Evolutionary conservation across 2,797 vertebrate genomes (phyloP).

Genomic region (Dallia pectoralis): DNA sequence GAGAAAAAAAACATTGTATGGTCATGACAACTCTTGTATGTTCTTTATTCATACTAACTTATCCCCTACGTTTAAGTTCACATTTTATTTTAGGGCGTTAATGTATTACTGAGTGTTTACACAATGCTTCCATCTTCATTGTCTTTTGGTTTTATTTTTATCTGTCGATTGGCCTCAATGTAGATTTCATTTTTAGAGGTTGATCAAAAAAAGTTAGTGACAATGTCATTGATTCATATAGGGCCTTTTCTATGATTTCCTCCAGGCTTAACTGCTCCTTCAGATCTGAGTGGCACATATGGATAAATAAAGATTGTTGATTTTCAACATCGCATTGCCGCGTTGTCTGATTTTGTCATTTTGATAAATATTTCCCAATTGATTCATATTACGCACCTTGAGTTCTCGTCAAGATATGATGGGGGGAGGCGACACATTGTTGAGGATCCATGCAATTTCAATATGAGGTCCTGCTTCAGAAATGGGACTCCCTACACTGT

Average conservation of each 20-base stretch:
- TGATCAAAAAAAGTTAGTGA: constrained; percentile 57
- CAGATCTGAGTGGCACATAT: constrained; percentile 77
- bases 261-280: constrained; percentile 74
- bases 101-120: constrained; percentile 77
- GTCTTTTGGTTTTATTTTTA: constrained; percentile 69
- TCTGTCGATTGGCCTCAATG: constrained; percentile 73
- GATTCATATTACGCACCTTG: not conserved
- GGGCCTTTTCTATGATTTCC: constrained; percentile 66
- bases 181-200: constrained; percentile 56
- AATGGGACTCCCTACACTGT: too few species aligned
- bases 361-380: not conserved
- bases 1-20: constrained; percentile 57
- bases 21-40: constrained; percentile 65
- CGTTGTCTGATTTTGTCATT: not conserved
- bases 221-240: constrained; percentile 75
- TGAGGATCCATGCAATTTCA: not conserved
- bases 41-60: constrained; percentile 75
- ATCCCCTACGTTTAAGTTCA: constrained; percentile 74
- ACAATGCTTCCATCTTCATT: constrained; percentile 72
- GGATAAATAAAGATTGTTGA: constrained; percentile 86
- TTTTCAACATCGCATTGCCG: constrained; percentile 51
- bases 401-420: not conserved
- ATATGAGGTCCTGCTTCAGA: not conserved
- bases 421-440: not conserved
- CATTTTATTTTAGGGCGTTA: constrained; percentile 66